phyloP scores from a whole-genome alignment of 2,888 invertebrate genomes.

The Agonum fuliginosum region DNA sequence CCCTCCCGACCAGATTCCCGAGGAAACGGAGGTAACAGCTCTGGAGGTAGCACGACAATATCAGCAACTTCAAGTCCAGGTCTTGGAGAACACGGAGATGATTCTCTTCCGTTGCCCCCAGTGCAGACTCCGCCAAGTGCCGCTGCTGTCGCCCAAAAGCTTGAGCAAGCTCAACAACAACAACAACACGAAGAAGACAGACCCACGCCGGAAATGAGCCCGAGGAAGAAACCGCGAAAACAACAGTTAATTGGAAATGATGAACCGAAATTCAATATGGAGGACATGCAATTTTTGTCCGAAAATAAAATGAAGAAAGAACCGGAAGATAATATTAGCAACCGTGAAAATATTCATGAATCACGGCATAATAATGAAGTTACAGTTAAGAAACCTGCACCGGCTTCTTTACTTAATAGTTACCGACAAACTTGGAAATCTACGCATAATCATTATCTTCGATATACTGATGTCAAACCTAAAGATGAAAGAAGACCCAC shows the following conservation, averaged over 20 bases:
- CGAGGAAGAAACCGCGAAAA: conserved; percentile 94
- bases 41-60: conserved; percentile 87
- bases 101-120: conserved; percentile 67
- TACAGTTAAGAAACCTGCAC: conserved; percentile 70
- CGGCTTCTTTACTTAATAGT: conserved; percentile 76
- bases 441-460: conserved; percentile 83
- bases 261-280: conserved; percentile 66
- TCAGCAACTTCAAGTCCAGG: conserved; percentile 91
- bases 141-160: conserved; percentile 62
- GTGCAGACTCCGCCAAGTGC: conserved; percentile 66
- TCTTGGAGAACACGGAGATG: conserved; percentile 77
- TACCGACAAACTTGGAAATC: conserved; percentile 84
- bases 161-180: conserved; percentile 59
- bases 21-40: conserved; percentile 69
- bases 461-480: conserved; percentile 89
- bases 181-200: conserved; percentile 71
- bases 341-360: conserved; percentile 64
- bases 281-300: conserved; percentile 79
- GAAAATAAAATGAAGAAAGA: conserved; percentile 74
- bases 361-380: conserved; percentile 68
- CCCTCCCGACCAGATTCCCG: conserved; percentile 71
- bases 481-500: conserved; percentile 90
- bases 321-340: conserved; percentile 70
- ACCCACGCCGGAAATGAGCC: conserved; percentile 80
- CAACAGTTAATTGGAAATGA: conserved; percentile 82